Percentiles rank a stretch among this genome's conserved stretches.
phyloP scores from a whole-genome alignment of 2,113 vertebrate genomes.

The Hylia prasina region DNA sequence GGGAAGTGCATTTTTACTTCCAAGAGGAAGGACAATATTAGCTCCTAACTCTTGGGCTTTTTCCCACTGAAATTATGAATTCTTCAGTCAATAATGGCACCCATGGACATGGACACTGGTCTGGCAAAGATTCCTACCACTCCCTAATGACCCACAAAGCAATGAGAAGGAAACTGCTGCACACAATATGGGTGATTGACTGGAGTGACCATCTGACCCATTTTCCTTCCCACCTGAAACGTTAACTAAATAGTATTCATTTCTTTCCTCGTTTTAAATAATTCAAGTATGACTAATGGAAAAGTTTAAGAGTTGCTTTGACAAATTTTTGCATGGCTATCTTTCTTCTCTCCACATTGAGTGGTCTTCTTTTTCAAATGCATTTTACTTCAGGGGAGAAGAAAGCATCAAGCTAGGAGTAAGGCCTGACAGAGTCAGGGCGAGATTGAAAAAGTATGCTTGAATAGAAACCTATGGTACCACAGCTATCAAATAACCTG shows the following conservation, averaged over 20 bases:
- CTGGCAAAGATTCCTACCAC: background rate
- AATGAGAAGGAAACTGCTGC: background rate
- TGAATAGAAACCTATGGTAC: background rate
- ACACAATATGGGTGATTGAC: background rate
- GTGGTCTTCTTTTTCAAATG: background rate
- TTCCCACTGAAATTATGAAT: fast-evolving
- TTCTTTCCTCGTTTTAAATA: background rate
- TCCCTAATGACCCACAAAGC: background rate
- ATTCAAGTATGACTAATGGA: background rate
- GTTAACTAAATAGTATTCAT: background rate
- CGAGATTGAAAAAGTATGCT: background rate
- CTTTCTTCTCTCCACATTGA: background rate
- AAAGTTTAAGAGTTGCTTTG: background rate
- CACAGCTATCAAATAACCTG: fast-evolving
- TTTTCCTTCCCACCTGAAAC: background rate
- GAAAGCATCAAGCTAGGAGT: background rate
- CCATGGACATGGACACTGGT: fast-evolving
- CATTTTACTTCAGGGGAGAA: background rate
- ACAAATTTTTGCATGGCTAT: background rate
- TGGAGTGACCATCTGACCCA: background rate
- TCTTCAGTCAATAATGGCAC: background rate
- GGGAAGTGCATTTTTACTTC: background rate
- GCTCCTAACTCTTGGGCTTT: background rate
- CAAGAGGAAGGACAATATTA: background rate
- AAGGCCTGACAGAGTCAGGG: background rate